Percentiles rank a stretch among this genome's conserved stretches.
Evolutionary conservation across 2,888 invertebrate species (phyloP).

Genomic region (Xiphydria camelus): DNA sequence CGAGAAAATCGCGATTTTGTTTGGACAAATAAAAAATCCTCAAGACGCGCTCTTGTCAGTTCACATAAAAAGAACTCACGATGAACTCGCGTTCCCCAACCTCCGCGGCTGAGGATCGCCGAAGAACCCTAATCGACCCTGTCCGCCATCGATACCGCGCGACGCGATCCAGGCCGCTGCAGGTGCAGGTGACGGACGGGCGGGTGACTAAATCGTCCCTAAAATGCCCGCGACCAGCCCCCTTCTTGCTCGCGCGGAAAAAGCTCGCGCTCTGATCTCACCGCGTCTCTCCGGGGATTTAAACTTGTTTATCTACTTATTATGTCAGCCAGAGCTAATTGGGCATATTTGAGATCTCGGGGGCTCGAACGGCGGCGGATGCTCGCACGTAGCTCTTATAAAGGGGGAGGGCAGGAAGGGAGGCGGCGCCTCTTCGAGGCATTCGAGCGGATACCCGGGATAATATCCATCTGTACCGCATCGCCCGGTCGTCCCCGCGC

Average conservation of each 20-base stretch:
- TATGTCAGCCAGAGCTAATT: conserved; percentile 53
- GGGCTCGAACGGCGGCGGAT: conserved; percentile 30
- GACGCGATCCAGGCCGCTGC: too few species aligned
- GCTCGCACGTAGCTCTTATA: conserved; percentile 44
- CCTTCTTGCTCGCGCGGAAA: conserved; percentile 34
- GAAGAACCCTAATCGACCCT: too few species aligned
- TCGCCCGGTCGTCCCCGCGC: conserved; percentile 18
- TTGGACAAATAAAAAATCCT: too few species aligned
- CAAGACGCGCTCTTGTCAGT: too few species aligned
- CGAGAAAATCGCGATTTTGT: too few species aligned
- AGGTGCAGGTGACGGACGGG: conserved; percentile 31
- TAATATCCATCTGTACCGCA: conserved; percentile 33
- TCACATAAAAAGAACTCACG: too few species aligned
- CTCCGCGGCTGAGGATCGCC: too few species aligned
- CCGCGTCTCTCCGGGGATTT: conserved; percentile 43
- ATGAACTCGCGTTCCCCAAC: too few species aligned
- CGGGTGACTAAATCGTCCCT: conserved; percentile 50
- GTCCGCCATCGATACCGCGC: too few species aligned
- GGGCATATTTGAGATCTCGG: conserved; percentile 52
- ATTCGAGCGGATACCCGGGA: conserved; percentile 33
- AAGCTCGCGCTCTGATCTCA: conserved; percentile 49
- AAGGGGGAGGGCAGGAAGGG: too few species aligned
- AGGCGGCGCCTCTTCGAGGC: conserved; percentile 10
- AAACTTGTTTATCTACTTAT: conserved; percentile 54
- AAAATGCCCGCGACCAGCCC: conserved; percentile 46